phyloP scores from a whole-genome alignment of 2,888 invertebrate species.

The Heliconius cydno region DNA sequence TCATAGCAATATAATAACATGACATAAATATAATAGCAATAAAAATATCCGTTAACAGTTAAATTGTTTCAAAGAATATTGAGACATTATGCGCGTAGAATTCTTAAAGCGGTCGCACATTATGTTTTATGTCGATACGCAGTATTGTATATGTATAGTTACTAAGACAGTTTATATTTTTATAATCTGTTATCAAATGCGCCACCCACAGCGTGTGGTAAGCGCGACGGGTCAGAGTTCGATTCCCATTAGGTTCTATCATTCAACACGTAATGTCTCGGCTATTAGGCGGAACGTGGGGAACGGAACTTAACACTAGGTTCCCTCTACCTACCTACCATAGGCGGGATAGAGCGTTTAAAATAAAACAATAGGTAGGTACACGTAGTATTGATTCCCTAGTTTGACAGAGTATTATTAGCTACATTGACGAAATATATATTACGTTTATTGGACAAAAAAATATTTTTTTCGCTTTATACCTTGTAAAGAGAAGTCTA shows the following conservation, averaged over 20 bases:
- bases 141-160: background rate
- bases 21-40: constrained; percentile 22
- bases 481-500: no score
- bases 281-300: background rate
- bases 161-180: background rate
- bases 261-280: background rate
- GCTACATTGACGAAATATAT: no score
- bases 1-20: constrained; percentile 23
- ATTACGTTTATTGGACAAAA: no score
- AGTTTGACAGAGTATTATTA: no score
- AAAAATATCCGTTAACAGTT: constrained; percentile 48
- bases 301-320: background rate
- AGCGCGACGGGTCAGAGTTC: background rate
- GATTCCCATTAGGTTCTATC: background rate
- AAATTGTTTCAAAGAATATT: constrained; percentile 49
- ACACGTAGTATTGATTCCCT: no score
- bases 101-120: constrained; percentile 38
- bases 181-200: background rate
- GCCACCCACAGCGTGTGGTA: background rate
- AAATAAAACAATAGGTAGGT: no score
- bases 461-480: no score
- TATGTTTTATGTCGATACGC: background rate
- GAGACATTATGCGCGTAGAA: constrained; percentile 50
- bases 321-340: background rate
- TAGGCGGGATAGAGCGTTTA: no score